Evolutionary conservation across 92 coral and sea anemone genomes (phyloP), one percentile per base, ranked within the genome.

Genomic region (Diadumene lineata): DNA sequence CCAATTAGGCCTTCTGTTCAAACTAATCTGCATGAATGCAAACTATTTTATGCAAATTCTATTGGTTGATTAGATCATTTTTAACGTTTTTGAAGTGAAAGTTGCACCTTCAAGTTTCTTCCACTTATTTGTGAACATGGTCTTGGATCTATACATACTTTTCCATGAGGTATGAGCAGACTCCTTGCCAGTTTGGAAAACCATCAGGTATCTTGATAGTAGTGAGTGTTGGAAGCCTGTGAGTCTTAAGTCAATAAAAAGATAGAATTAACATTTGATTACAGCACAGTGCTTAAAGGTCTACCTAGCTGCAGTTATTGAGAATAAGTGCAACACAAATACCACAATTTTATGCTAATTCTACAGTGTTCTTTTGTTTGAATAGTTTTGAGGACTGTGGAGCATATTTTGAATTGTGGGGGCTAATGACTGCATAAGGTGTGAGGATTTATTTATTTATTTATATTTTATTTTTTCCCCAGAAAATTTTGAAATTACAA

Each of bases 161-260:
- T 46, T 87, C 86, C 90, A 85, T 92, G 0, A 92, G 83, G 64
- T 92, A 93, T 1, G 76, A 82, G 50, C 78, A 78, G 3, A 96
- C 86, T 50, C 87, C 93, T 70, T 96, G 83, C 97, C 97, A 92
- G 70, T 96, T 90, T 61, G 92, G 88, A n/a, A 88, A 94, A 34
- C 93, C 99, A 27, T 84, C 89, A 2, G 99, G 99, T 34, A 92
- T 86, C 46, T 83, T 83, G 31, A 96, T 79, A 22, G 91, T 84
- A n/a, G 96, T 96, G 0, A 96, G 88, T 0, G 99, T 92, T 26
- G 99, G 91, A 7, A 92, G 85, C 10, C 99, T 89, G 21, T 73
- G 84, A 11, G 65, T 78, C 93, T 91, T n/a, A 34, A 4, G 1
- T 1, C 6, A 38, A 30, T 48, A 68, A 11, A 32, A 32, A 57